A percentile compares a stretch with the other conserved stretches of the same genome.
These are phyloP conservation scores for Liasis olivaceus DNA, from an alignment of 2,797 vertebrate species.

Conservation along the genomic window DNA sequence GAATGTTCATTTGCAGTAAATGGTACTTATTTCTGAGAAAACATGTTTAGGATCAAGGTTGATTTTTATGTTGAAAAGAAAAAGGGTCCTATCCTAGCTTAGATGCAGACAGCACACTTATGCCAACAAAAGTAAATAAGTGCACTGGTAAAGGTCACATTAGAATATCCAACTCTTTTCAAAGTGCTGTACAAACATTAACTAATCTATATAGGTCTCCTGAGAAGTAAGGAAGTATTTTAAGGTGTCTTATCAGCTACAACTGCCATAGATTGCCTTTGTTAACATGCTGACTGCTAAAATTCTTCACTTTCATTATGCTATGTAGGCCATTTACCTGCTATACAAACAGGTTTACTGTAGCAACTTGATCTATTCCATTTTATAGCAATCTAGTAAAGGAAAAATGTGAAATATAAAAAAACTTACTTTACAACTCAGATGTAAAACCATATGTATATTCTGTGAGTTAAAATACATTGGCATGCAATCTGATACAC, in stretches of 20 bases:
- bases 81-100: background rate
- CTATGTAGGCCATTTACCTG: conserved; percentile 22
- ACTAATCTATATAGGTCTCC: conserved; percentile 44
- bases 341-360: conserved; percentile 54
- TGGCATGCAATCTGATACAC: background rate
- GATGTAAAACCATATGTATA: background rate
- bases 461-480: background rate
- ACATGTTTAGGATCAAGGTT: background rate
- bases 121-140: conserved; percentile 58
- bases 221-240: conserved; percentile 50
- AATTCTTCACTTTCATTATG: conserved; percentile 48
- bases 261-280: conserved; percentile 44
- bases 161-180: conserved; percentile 45
- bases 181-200: conserved; percentile 54
- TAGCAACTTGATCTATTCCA: background rate
- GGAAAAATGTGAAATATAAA: background rate
- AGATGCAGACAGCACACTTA: conserved; percentile 9
- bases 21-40: background rate
- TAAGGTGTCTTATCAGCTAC: conserved; percentile 49
- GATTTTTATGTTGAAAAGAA: background rate
- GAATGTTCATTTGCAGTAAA: background rate
- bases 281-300: conserved; percentile 55
- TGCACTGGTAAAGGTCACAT: conserved; percentile 24
- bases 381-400: conserved; percentile 39
- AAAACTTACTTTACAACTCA: background rate